A percentile compares a stretch with the other conserved stretches of the same genome.
Conservation (phyloP, 2,797 vertebrate species). For the Halcyon leucocephala region DNA sequence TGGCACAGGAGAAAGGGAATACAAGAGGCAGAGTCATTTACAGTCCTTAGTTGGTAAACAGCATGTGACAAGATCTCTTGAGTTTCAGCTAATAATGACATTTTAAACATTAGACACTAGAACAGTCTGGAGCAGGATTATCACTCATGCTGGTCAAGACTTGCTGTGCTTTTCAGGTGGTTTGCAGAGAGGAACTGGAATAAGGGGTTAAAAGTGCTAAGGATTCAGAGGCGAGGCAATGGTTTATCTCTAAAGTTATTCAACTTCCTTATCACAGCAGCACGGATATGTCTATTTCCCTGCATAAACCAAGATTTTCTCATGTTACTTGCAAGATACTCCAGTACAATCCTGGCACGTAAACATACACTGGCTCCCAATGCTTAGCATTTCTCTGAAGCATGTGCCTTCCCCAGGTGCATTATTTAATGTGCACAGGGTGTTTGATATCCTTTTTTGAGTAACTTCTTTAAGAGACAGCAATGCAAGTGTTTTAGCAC, state of each 20-base stretch:
- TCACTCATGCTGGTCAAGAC: not conserved
- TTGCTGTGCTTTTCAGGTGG: not conserved
- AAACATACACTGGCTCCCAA: not conserved
- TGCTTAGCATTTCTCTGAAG: not conserved
- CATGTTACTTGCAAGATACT: not conserved
- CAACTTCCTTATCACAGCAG: not conserved
- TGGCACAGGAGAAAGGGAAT: not conserved
- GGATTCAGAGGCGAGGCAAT: not conserved
- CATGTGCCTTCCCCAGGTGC: not conserved
- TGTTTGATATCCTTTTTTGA: not conserved
- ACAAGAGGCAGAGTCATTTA: not conserved
- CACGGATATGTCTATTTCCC: not conserved
- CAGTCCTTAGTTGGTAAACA: not conserved
- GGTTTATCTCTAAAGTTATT: not conserved
- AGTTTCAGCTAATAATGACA: not conserved
- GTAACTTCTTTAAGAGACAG: not conserved
- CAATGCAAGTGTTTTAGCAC: not conserved
- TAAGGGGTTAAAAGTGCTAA: not conserved
- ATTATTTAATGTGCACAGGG: not conserved
- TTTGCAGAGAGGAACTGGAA: not conserved
- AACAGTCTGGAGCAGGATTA: not conserved
- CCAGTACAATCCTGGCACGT: not conserved
- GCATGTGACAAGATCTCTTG: not conserved
- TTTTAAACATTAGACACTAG: not conserved
- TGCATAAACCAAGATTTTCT: not conserved